Base-by-base conservation (phyloP, 1,140 invertebrate species). In the Sinonovacula constricta region DNA sequence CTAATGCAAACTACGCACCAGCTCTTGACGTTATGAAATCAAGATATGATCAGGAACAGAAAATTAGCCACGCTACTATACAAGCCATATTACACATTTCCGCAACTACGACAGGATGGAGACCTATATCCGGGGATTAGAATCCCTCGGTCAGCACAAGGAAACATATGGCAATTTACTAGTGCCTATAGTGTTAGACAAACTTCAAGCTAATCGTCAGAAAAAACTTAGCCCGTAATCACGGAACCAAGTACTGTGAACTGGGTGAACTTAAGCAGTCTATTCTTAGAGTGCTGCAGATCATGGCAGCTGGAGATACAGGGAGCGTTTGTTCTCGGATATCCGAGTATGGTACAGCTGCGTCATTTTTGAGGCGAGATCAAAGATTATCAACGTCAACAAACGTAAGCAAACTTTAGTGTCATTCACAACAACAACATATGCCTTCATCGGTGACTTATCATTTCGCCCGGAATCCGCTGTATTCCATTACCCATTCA, bases 81-180 rank as follows among this genome's bases (percentile, higher is more conserved):
- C 59, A 76, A 66, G 36, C 15, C 30, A 45, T 81, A 28, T 54
- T 65, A n/a, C 33, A 81, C 3, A 18, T 76, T 7, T 59, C 65
- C 7, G 2, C 59, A 2, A 71, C 71, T 18, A 36, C 22, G 76
- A 82, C 34, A 63, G 39, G 33, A 34, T 79, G 34, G 76, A 82
- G 53, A 63, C 67, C 18, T 72, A 57, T 34, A 31, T 82, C 1
- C 51, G 70, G 14, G 57, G 57, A 14, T n/a, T 74, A 30, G 66
- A 68, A 45, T 31, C 53, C 54, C 12, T 68, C 30, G 71, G 79
- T 26, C 22, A 67, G 33, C 33, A 68, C 22, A 39, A 74, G 63
- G 70, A 68, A 3, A 65, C 34, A 7, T 76, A 70, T 22, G 51
- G 66, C 10, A 57, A 33, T 30, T 24, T 81, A 24, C 53, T 76